phyloP scores from a whole-genome alignment of 2,113 vertebrate species.

The Otolemur garnettii region DNA sequence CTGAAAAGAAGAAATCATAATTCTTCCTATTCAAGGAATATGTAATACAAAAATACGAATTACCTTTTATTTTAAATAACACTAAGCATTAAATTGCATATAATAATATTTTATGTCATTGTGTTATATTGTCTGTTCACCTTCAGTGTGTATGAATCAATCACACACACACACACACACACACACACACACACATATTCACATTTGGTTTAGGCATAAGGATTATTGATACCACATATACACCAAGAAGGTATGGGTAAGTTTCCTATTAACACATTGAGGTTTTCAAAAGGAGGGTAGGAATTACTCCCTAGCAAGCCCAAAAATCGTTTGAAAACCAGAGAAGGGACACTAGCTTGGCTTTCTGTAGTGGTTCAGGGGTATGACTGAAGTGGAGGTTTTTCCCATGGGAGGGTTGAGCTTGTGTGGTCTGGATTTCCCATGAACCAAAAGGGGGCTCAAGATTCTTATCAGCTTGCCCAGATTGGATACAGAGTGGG shows the following conservation, averaged over 20 bases:
- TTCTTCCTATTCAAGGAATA: neutral
- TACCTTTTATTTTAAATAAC: neutral
- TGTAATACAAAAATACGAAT: neutral
- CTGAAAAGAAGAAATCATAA: neutral
- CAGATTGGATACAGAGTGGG: neutral
- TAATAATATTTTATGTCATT: neutral
- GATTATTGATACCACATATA: too few relatives aligned
- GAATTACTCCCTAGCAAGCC: neutral
- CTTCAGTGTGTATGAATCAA: neutral
- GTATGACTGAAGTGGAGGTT: fast-evolving
- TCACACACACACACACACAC: too few relatives aligned
- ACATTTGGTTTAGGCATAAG: neutral
- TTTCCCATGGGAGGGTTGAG: neutral
- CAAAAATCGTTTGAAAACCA: neutral
- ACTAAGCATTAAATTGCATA: neutral
- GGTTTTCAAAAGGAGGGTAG: neutral
- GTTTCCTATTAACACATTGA: too few relatives aligned
- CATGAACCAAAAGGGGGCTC: fast-evolving
- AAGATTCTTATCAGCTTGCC: neutral
- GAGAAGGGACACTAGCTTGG: neutral
- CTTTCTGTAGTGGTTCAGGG: too few relatives aligned
- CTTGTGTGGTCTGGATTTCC: too few relatives aligned
- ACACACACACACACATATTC: too few relatives aligned
- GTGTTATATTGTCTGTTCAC: neutral
- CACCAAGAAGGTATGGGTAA: neutral